These are phyloP conservation scores for Anastatus disparis DNA, from an alignment of 1,140 invertebrate species.

Conservation along the genomic window DNA sequence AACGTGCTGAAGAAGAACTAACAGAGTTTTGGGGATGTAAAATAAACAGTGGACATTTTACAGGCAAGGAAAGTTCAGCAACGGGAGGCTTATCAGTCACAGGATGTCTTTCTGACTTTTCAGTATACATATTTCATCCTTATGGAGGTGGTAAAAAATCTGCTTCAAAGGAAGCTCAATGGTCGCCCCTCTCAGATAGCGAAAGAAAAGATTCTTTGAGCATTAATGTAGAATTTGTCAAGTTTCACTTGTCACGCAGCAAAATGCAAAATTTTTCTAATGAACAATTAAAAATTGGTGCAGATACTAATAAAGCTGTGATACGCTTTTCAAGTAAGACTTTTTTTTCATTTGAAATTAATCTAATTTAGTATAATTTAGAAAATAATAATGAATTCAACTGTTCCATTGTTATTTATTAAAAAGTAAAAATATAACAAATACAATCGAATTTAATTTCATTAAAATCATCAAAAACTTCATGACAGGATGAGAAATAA, in stretches of 20 bases:
- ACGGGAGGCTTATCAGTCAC: slow-evolving; percentile 92
- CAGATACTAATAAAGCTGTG: slow-evolving; percentile 71
- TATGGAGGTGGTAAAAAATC: slow-evolving; percentile 92
- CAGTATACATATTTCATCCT: slow-evolving; percentile 97
- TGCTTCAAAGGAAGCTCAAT: slow-evolving; percentile 83
- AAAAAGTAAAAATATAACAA: not conserved
- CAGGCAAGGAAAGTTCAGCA: slow-evolving; percentile 69
- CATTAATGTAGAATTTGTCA: slow-evolving; percentile 97
- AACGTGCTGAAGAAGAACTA: slow-evolving; percentile 81
- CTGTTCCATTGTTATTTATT: too few species aligned
- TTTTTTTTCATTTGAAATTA: not conserved
- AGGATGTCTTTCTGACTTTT: slow-evolving; percentile 94
- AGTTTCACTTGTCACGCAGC: slow-evolving; percentile 91
- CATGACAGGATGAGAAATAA: slow-evolving; percentile 22
- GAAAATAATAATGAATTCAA: too few species aligned
- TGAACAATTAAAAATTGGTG: slow-evolving; percentile 61
- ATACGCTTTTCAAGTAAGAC: slow-evolving; percentile 90
- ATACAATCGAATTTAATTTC: not conserved
- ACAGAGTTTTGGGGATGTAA: slow-evolving; percentile 72
- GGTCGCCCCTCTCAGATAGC: slow-evolving; percentile 86
- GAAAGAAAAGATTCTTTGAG: slow-evolving; percentile 95
- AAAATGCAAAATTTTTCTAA: slow-evolving; percentile 83
- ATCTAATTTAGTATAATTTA: too few species aligned
- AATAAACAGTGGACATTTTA: slow-evolving; percentile 51
- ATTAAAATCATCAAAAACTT: not conserved